These are phyloP conservation scores for Hirudo medicinalis DNA, from an alignment of 1,140 invertebrate species.

Conservation along the genomic window DNA sequence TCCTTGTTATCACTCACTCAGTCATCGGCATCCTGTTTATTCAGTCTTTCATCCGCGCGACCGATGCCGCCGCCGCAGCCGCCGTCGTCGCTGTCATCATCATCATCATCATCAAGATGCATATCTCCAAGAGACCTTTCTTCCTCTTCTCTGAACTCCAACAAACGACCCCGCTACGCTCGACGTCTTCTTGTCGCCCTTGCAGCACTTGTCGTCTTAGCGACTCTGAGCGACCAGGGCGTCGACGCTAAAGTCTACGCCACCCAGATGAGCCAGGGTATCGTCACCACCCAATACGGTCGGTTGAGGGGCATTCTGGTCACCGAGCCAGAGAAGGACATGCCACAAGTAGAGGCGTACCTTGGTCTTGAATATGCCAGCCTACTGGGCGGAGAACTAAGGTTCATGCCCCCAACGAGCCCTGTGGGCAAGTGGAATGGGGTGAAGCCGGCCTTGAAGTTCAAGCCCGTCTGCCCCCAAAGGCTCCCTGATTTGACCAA, in stretches of 20 bases:
- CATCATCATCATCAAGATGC: too few species aligned
- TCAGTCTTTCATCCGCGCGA: too few species aligned
- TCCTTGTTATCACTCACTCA: too few species aligned
- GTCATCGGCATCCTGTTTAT: too few species aligned
- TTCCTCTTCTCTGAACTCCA: background rate
- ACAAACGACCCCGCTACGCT: background rate
- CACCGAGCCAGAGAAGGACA: background rate
- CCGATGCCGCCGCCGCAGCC: too few species aligned
- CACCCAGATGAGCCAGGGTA: slow-evolving; percentile 1
- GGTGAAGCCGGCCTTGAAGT: slow-evolving; percentile 14
- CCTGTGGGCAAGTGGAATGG: slow-evolving; percentile 18
- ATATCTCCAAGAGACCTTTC: too few species aligned
- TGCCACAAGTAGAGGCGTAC: slow-evolving; percentile 20
- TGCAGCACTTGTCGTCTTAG: background rate
- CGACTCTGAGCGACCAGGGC: too few species aligned
- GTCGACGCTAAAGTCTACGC: slow-evolving; percentile 1
- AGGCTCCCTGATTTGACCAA: slow-evolving; percentile 8
- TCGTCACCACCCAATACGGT: slow-evolving; percentile 20
- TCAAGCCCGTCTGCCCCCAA: slow-evolving; percentile 21
- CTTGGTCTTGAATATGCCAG: slow-evolving; percentile 21
- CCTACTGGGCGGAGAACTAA: slow-evolving; percentile 17
- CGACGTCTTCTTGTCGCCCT: background rate
- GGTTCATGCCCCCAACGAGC: slow-evolving; percentile 21
- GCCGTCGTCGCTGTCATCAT: too few species aligned
- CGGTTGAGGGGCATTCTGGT: slow-evolving; percentile 17